These are phyloP conservation scores for Pteropus rufus DNA, from an alignment of 2,797 vertebrate species.

Conservation along the genomic window DNA sequence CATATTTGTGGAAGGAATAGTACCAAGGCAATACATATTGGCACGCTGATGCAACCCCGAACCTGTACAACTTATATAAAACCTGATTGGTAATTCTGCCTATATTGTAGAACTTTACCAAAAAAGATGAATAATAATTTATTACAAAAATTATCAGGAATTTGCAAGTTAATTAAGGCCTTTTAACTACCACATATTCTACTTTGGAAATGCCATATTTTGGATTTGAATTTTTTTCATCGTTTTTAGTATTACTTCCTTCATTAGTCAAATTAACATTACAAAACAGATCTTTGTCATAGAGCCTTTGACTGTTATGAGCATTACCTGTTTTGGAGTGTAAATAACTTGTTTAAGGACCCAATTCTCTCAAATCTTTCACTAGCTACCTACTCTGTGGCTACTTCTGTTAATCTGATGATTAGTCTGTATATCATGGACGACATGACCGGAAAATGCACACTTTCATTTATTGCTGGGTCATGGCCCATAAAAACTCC, in stretches of 20 bases:
- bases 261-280: background rate
- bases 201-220: background rate
- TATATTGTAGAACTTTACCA: background rate
- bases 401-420: background rate
- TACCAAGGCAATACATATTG: too few relatives aligned
- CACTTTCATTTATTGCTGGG: background rate
- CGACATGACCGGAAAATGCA: background rate
- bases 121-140: background rate
- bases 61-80: background rate
- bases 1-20: background rate
- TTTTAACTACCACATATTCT: background rate
- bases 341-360: background rate
- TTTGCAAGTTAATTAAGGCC: background rate
- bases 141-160: background rate
- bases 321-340: background rate
- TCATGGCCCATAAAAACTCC: background rate
- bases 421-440: background rate
- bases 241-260: background rate
- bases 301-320: background rate
- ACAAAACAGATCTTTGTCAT: background rate
- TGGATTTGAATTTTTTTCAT: background rate
- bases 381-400: background rate
- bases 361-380: background rate
- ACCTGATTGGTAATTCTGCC: background rate
- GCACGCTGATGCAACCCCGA: accelerated